phyloP scores from a whole-genome alignment of 1,140 invertebrate genomes.

The Belonocnema kinseyi region DNA sequence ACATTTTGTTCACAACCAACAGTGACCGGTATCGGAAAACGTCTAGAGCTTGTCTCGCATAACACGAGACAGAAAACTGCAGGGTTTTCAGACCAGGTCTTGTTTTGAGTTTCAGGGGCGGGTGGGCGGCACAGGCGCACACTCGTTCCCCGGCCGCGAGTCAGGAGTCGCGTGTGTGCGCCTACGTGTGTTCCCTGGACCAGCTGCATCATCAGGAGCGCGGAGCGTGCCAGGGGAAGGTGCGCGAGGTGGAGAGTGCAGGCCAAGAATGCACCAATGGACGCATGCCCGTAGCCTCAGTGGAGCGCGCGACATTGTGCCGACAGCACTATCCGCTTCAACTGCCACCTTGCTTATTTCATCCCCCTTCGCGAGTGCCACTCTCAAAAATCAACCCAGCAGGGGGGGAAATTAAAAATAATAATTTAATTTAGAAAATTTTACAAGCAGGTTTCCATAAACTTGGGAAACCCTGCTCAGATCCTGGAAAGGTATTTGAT shows the following conservation, averaged over 20 bases:
- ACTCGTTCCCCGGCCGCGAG: neutral
- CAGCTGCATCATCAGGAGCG: constrained; percentile 22
- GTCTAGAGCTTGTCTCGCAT: too few species aligned
- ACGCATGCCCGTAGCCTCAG: constrained; percentile 50
- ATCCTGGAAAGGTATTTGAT: neutral
- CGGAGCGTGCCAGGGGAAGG: constrained; percentile 21
- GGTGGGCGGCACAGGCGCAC: too few species aligned
- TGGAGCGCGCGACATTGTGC: constrained; percentile 50
- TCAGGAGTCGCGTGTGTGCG: neutral
- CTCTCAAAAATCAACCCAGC: neutral
- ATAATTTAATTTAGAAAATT: neutral
- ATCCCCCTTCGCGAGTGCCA: constrained; percentile 29
- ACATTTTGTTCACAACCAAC: too few species aligned
- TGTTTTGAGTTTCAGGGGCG: too few species aligned
- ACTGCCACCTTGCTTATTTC: constrained; percentile 37
- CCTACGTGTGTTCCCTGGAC: neutral
- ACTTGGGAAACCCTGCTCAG: neutral
- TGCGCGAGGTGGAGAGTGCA: constrained; percentile 42
- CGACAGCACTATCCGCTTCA: constrained; percentile 40
- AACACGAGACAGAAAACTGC: too few species aligned
- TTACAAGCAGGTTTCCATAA: neutral
- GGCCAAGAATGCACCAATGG: constrained; percentile 36
- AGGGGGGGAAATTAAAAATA: neutral
- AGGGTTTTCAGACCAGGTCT: too few species aligned
- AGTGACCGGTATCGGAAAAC: too few species aligned